Percentiles rank a stretch among this genome's conserved stretches.
phyloP scores from a whole-genome alignment of 2,113 vertebrate genomes.

The Ctenomys sociabilis region DNA sequence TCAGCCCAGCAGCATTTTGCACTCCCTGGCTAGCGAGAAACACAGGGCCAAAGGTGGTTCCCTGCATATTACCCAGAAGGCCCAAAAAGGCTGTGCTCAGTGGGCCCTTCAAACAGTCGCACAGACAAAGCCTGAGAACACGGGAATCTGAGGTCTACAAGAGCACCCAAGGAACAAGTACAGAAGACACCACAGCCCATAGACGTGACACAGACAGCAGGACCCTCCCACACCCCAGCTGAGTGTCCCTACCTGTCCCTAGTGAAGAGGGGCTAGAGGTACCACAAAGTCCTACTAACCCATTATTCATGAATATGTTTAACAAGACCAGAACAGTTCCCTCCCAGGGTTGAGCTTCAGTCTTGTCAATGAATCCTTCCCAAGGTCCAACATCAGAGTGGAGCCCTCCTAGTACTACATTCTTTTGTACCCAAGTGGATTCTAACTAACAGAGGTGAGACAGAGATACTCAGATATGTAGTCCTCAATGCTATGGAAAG shows the following conservation, averaged over 20 bases:
- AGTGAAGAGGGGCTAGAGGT: neutral
- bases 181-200: neutral
- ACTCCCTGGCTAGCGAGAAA: neutral
- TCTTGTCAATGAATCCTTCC: neutral
- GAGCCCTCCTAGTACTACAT: neutral
- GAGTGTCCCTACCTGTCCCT: neutral
- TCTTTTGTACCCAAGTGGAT: neutral
- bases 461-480: neutral
- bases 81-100: neutral
- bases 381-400: neutral
- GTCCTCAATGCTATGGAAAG: neutral
- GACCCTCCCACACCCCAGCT: neutral
- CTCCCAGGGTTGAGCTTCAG: constrained; percentile 2
- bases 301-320: neutral
- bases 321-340: neutral
- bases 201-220: neutral
- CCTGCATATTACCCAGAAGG: neutral
- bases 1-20: neutral
- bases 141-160: neutral
- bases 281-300: neutral
- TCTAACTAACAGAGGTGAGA: neutral
- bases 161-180: neutral
- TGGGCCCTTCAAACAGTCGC: neutral
- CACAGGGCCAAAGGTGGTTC: neutral
- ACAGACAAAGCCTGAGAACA: neutral